Base-by-base conservation (phyloP, 2,888 invertebrate genomes). In the Cephus rjabovi region DNA sequence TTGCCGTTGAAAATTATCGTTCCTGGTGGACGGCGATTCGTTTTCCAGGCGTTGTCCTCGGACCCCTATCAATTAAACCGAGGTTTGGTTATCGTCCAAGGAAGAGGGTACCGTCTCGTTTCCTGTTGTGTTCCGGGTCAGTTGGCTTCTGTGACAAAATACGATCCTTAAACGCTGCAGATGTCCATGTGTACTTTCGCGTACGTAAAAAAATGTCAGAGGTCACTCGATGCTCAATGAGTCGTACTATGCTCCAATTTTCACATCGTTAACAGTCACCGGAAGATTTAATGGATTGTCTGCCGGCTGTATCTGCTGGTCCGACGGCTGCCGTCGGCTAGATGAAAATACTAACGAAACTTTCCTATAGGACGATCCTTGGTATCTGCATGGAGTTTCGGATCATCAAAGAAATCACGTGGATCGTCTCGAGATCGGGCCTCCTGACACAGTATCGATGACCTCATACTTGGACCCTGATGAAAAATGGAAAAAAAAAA, bases 61-160 rank as follows among this genome's bases (percentile, higher is more conserved):
- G 81, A 84, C 83, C 82, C 78, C 84, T 86, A 88, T 87, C 87
- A 87, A 88, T 88, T 87, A 87, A 86, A 83, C 83, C 56, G 23
- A 56, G 56, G 56, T 56, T 56, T 23, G 0, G 56, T 56, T 56
- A 56, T 56, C 56, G 56, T 56, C 56, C 56, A 56, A 56, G 56
- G 23, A 56, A 56, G 23, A 56, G 56, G 56, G 23, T 9, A 56
- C 56, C 23, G 23, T 23, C 56, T 23, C 9, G 56, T 56, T 56
- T 56, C 56, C 56, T 56, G 56, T 56, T 56, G 23, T 56, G 56
- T 56, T 56, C 40, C 56, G 56, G 23, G 56, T 23, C 56, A 56
- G 56, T 56, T 56, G 56, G 23, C 56, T 56, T 56, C 9, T 9
- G 3, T 2, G 23, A 23, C 9, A 23, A 9, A 9, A 56, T 23